Percentiles rank a stretch among this genome's conserved stretches.
phyloP scores from a whole-genome alignment of 2,113 vertebrate genomes.

The Hemiprocne comata region DNA sequence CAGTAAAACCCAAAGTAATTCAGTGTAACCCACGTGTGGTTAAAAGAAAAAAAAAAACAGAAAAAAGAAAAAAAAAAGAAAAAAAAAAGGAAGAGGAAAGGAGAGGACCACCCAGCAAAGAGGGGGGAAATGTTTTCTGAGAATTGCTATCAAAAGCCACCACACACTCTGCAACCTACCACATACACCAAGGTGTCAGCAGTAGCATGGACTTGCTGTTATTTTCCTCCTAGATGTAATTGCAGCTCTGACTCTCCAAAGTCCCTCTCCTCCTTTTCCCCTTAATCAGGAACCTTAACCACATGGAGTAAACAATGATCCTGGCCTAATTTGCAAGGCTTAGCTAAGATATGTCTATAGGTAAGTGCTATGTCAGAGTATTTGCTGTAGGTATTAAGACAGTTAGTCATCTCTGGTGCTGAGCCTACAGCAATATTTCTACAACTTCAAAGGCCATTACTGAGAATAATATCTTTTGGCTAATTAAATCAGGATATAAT shows the following conservation, averaged over 20 bases:
- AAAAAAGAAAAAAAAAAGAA: too few species aligned
- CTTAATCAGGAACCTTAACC: background rate
- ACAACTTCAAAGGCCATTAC: slow-evolving; percentile 46
- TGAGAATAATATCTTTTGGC: slow-evolving; percentile 47
- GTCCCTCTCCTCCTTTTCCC: background rate
- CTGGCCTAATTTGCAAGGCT: background rate
- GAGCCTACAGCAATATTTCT: slow-evolving; percentile 49
- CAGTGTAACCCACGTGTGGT: accelerated
- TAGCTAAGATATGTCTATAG: background rate
- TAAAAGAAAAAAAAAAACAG: too few species aligned
- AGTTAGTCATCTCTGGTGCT: slow-evolving; percentile 28
- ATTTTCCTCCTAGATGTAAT: background rate
- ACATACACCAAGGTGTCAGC: background rate
- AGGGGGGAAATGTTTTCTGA: background rate
- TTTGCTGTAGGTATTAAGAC: slow-evolving; percentile 33
- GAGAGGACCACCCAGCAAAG: background rate
- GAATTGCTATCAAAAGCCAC: background rate
- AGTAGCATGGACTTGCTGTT: background rate
- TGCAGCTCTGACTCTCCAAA: background rate
- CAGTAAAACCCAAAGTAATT: background rate
- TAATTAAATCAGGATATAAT: slow-evolving; percentile 66
- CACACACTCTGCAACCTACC: background rate
- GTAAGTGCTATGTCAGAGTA: background rate
- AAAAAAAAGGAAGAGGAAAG: background rate
- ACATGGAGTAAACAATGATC: background rate